These are phyloP conservation scores for Diprion similis DNA, from an alignment of 1,140 invertebrate genomes.

Conservation along the genomic window DNA sequence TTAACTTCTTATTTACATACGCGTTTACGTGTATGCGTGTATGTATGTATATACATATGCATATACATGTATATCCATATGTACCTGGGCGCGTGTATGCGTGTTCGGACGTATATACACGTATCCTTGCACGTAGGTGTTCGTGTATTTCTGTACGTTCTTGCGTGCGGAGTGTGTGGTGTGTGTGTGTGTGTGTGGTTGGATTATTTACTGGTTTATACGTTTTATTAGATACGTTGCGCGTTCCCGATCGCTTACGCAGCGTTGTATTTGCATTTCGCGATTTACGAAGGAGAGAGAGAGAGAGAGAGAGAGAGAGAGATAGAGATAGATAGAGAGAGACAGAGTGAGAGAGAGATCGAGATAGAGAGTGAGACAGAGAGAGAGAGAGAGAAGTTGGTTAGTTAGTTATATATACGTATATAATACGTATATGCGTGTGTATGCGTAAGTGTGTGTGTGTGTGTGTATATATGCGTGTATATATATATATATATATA, in stretches of 20 bases:
- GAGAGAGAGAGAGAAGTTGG: too few species aligned
- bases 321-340: too few species aligned
- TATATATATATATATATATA: not conserved
- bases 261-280: not conserved
- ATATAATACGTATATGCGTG: not conserved
- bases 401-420: too few species aligned
- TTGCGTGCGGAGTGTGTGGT: not conserved
- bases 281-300: too few species aligned
- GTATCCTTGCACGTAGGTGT: too few species aligned
- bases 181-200: not conserved
- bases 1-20: conserved; percentile 24
- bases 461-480: not conserved
- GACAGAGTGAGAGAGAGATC: too few species aligned
- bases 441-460: too few species aligned
- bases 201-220: too few species aligned
- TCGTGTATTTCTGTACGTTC: too few species aligned
- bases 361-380: too few species aligned
- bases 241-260: not conserved
- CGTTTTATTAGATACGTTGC: not conserved
- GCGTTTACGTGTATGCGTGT: conserved; percentile 27
- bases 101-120: not conserved
- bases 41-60: conserved; percentile 10
- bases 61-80: conserved; percentile 9
- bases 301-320: too few species aligned
- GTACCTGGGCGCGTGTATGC: not conserved